Percentiles rank a stretch among this genome's conserved stretches.
These are phyloP conservation scores for Lagria hirta DNA, from an alignment of 2,888 invertebrate species.

Conservation along the genomic window DNA sequence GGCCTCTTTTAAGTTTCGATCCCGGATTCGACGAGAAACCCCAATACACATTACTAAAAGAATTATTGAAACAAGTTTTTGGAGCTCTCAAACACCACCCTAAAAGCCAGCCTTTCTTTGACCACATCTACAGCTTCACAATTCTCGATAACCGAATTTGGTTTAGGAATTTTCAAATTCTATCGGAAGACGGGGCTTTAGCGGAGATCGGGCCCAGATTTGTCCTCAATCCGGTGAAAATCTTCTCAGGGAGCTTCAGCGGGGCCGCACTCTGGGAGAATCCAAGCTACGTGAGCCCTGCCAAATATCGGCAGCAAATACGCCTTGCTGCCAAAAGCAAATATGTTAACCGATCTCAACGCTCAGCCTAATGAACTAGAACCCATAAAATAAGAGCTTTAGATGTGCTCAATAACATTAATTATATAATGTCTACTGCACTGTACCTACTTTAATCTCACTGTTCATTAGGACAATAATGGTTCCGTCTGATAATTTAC, in stretches of 20 bases:
- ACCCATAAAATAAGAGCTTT: slow-evolving; percentile 55
- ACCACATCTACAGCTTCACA: slow-evolving; percentile 93
- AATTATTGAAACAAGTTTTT: slow-evolving; percentile 83
- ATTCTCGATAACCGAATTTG: slow-evolving; percentile 91
- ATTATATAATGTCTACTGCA: no score
- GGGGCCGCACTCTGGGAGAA: slow-evolving; percentile 94
- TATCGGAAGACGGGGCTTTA: slow-evolving; percentile 92
- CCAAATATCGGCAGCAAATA: slow-evolving; percentile 72
- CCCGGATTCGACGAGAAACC: slow-evolving; percentile 72
- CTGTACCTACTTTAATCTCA: no score
- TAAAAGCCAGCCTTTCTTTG: slow-evolving; percentile 97
- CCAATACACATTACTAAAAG: slow-evolving; percentile 76
- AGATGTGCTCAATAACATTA: no score
- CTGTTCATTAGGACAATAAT: neutral
- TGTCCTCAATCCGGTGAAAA: slow-evolving; percentile 84
- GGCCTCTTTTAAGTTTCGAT: slow-evolving; percentile 95
- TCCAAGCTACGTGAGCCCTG: slow-evolving; percentile 85
- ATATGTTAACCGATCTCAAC: slow-evolving; percentile 77
- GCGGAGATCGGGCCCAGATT: slow-evolving; percentile 93
- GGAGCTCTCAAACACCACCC: slow-evolving; percentile 95
- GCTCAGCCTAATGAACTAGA: slow-evolving; percentile 50
- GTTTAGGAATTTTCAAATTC: slow-evolving; percentile 97
- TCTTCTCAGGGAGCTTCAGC: slow-evolving; percentile 93
- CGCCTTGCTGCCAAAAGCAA: slow-evolving; percentile 51
- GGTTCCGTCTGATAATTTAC: no score